Evolutionary conservation across 2,888 invertebrate species (phyloP).

Genomic region (Agelastica alni): DNA sequence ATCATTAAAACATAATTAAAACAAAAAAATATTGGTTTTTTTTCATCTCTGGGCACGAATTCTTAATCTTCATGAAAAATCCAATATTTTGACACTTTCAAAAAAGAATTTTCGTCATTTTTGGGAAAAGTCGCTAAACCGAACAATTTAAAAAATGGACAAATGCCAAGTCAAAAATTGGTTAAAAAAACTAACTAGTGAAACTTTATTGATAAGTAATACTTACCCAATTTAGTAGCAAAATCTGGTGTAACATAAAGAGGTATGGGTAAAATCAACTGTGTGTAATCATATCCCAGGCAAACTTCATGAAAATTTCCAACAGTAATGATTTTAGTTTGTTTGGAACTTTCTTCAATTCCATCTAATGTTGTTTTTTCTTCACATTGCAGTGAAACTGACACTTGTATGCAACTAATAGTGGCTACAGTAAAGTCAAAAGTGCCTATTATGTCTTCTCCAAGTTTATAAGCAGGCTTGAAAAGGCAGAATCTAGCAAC

Average conservation of each 20-base stretch:
- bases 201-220: too few relatives aligned
- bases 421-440: constrained; percentile 91
- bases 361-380: constrained; percentile 63
- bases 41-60: too few relatives aligned
- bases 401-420: constrained; percentile 91
- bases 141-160: too few relatives aligned
- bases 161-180: too few relatives aligned
- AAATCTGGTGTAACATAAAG: constrained; percentile 96
- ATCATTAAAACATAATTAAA: too few relatives aligned
- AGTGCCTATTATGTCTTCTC: constrained; percentile 97
- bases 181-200: too few relatives aligned
- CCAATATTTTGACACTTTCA: too few relatives aligned
- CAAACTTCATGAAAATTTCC: constrained; percentile 94
- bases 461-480: constrained; percentile 93
- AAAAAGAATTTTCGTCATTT: too few relatives aligned
- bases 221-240: constrained; percentile 80
- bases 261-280: constrained; percentile 91
- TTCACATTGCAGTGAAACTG: constrained; percentile 95
- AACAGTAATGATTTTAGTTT: constrained; percentile 67
- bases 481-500: constrained; percentile 94
- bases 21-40: too few relatives aligned
- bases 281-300: constrained; percentile 83
- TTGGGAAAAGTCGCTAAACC: too few relatives aligned
- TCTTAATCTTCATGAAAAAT: too few relatives aligned
- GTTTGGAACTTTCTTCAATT: constrained; percentile 46